A percentile compares a stretch with the other conserved stretches of the same genome.
These are phyloP conservation scores for Ichneumoninae sp. DNA, from an alignment of 2,888 invertebrate genomes.

Conservation along the genomic window DNA sequence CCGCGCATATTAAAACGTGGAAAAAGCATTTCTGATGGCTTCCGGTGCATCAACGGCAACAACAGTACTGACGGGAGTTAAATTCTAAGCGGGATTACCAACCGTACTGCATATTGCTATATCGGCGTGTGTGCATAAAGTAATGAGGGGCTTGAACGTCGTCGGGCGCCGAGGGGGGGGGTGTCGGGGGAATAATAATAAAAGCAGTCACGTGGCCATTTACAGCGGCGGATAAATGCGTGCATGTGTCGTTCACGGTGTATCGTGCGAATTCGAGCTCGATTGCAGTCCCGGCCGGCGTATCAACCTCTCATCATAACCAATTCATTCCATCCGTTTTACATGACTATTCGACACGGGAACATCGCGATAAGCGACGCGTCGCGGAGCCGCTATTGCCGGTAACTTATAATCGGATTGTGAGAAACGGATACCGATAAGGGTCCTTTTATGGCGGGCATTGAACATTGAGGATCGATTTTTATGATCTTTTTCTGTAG, in stretches of 20 bases:
- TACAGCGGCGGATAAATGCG: constrained; percentile 22
- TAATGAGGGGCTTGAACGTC: constrained; percentile 54
- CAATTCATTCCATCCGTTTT: constrained; percentile 22
- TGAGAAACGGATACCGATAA: too few species aligned
- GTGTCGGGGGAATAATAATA: constrained; percentile 19
- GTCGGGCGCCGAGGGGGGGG: not conserved
- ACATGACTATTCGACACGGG: constrained; percentile 19
- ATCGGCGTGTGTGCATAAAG: constrained; percentile 43
- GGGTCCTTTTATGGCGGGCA: too few species aligned
- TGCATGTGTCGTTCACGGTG: not conserved
- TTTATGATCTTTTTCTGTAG: not conserved
- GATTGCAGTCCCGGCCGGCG: constrained; percentile 42
- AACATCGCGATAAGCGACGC: not conserved
- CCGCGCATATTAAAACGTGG: constrained; percentile 69
- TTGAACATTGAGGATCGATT: too few species aligned
- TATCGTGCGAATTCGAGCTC: constrained; percentile 46
- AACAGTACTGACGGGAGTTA: constrained; percentile 56
- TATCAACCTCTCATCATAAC: constrained; percentile 44
- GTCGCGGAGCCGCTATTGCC: not conserved
- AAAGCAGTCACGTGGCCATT: constrained; percentile 32
- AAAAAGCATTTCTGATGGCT: constrained; percentile 67
- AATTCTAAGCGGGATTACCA: constrained; percentile 50
- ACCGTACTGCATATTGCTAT: constrained; percentile 13
- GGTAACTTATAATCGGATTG: too few species aligned
- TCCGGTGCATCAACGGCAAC: constrained; percentile 68